These are phyloP conservation scores for Ophiothrix spiculata DNA, from an alignment of 35 echinoderm and acorn worm species.

Conservation along the genomic window DNA sequence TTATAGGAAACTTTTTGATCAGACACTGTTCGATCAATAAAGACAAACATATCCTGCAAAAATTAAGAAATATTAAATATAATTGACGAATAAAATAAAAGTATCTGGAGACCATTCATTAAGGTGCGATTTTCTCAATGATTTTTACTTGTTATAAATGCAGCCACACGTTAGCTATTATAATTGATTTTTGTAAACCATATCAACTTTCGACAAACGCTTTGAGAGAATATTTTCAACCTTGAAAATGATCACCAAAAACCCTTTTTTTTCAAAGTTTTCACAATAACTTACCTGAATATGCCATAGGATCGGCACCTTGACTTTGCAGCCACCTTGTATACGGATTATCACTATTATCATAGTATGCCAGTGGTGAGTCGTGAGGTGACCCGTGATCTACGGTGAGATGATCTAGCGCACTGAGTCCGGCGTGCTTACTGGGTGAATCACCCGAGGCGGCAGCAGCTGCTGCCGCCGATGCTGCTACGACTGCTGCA, in stretches of 20 bases:
- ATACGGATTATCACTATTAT: conserved; percentile 93
- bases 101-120: no score
- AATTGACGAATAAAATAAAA: no score
- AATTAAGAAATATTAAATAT: no score
- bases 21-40: no score
- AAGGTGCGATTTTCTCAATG: no score
- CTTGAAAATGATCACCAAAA: neutral
- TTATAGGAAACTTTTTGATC: no score
- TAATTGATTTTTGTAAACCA: no score
- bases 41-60: no score
- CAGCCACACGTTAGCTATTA: no score
- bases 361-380: conserved; percentile 59
- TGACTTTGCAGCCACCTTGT: conserved; percentile 96
- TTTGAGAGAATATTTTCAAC: neutral
- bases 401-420: conserved; percentile 1
- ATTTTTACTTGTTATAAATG: no score
- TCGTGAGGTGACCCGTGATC: conserved; percentile 26
- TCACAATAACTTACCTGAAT: conserved; percentile 67
- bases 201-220: neutral
- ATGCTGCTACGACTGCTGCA: conserved; percentile 66
- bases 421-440: neutral
- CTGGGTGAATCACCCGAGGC: conserved; percentile 20
- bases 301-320: conserved; percentile 72
- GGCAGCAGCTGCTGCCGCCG: conserved; percentile 44
- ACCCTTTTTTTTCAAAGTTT: neutral